Evolutionary conservation across 2,888 invertebrate genomes (phyloP), one percentile per base, ranked within the genome.

Genomic region (Hoplodrina ambigua): DNA sequence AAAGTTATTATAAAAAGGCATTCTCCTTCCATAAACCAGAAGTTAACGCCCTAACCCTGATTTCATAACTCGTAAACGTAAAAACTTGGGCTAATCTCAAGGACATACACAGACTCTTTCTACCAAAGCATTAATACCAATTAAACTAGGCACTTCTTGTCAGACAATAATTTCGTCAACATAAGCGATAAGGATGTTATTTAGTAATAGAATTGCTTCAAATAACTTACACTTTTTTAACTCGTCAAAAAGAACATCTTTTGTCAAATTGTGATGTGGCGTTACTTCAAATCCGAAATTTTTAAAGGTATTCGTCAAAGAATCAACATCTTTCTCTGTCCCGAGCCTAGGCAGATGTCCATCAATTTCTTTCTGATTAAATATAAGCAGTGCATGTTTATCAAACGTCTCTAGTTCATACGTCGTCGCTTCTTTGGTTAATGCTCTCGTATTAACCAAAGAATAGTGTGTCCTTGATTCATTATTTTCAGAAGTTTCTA

Each of bases 321-420:
- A 84, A 0, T 86, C 83, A 0, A 90, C 93, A n/a, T 94, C 94
- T 75, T 89, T 86, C 13, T 88, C 86, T 8, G 94, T 92, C 0
- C 94, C 94, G 17, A 79, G 52, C 67, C 94, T 88, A 0, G 89
- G 88, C n/a, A 78, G 78, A 60, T 89, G 89, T 0, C 90, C 92
- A 17, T 86, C 85, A 41, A 93, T 82, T 20, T 88, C 86, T 58
- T 88, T 87, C 68, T 94, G 94, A 83, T 94, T 94, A 50, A 94
- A 92, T 64, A 94, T 92, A 11, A 94, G 74, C 33, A 94, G 63
- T n/a, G 83, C 87, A 60, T 94, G 91, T 75, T 93, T 92, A n/a
- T 90, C 85, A 84, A 93, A 94, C 3, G 72, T 91, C 75, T 94
- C 94, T 57, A 94, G 75, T 85, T 92, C 88, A 62, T 94, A 94